phyloP scores from a whole-genome alignment of 2,888 invertebrate genomes.

The Lissocephala sabroskyi region DNA sequence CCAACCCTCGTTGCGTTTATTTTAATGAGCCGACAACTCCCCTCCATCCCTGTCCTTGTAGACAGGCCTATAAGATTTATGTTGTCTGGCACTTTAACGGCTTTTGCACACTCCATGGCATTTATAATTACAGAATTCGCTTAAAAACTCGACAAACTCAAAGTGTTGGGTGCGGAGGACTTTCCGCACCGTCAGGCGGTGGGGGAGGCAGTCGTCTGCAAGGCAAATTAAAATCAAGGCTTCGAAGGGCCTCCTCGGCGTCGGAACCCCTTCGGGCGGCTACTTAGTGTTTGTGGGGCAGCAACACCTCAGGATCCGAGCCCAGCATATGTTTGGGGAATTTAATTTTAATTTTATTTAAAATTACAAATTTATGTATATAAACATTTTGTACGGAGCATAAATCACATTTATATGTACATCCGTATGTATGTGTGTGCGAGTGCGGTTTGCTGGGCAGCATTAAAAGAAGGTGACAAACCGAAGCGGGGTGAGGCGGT shows the following conservation, averaged over 20 bases:
- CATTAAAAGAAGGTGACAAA: too few relatives aligned
- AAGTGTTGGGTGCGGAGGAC: background rate
- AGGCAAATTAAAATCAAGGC: conserved; percentile 31
- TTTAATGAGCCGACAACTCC: too few relatives aligned
- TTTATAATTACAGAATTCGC: conserved; percentile 22
- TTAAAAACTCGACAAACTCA: background rate
- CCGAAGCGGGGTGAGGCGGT: conserved; percentile 3
- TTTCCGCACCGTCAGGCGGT: too few relatives aligned
- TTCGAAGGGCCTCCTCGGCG: background rate
- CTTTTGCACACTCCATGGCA: conserved; percentile 18
- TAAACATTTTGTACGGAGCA: conserved; percentile 45
- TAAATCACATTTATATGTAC: conserved; percentile 47
- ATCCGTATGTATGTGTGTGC: background rate
- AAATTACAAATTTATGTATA: too few relatives aligned
- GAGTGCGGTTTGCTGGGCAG: background rate
- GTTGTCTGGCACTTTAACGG: conserved; percentile 4
- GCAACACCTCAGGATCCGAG: too few relatives aligned
- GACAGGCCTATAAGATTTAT: too few relatives aligned
- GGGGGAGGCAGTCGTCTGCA: conserved; percentile 10
- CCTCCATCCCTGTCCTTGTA: too few relatives aligned
- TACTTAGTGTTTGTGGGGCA: too few relatives aligned
- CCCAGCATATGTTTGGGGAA: conserved; percentile 32
- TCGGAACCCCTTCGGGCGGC: too few relatives aligned
- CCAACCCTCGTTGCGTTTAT: too few relatives aligned
- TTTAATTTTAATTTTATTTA: conserved; percentile 62